Evolutionary conservation across 2,113 vertebrate genomes (phyloP).

Genomic region (Isurus oxyrinchus): DNA sequence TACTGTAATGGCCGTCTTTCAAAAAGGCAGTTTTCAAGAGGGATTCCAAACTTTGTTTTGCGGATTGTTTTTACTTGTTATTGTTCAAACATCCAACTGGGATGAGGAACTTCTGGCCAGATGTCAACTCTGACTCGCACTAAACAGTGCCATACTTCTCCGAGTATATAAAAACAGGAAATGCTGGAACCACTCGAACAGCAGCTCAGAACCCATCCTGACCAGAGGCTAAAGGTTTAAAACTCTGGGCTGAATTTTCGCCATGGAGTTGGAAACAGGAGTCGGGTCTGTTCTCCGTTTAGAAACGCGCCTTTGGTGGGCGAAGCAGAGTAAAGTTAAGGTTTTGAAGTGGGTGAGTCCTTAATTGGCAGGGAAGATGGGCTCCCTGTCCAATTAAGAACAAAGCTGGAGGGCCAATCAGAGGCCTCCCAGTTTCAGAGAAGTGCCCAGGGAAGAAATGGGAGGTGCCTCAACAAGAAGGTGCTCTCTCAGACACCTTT

Average conservation of each 20-base stretch:
- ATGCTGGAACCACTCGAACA: too few relatives aligned
- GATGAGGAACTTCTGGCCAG: neutral
- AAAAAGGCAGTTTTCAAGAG: neutral
- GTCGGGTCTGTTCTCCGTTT: too few relatives aligned
- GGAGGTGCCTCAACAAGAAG: too few relatives aligned
- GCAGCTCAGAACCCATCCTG: too few relatives aligned
- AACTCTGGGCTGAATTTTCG: too few relatives aligned
- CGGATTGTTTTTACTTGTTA: neutral
- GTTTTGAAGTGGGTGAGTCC: neutral
- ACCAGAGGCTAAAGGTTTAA: too few relatives aligned
- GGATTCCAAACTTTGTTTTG: neutral
- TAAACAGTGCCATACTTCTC: neutral
- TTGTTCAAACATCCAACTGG: neutral
- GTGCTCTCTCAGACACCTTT: too few relatives aligned
- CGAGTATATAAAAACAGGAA: too few relatives aligned
- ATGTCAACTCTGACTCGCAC: neutral
- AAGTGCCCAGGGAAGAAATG: too few relatives aligned
- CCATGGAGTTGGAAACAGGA: too few relatives aligned
- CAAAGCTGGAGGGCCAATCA: neutral
- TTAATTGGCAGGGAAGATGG: neutral
- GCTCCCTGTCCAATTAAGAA: too few relatives aligned
- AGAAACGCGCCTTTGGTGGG: neutral
- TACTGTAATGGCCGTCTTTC: neutral
- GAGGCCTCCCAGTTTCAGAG: neutral
- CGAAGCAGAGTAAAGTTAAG: neutral